Evolutionary conservation across 2,888 invertebrate species (phyloP).

Genomic region (Apamea crenata): DNA sequence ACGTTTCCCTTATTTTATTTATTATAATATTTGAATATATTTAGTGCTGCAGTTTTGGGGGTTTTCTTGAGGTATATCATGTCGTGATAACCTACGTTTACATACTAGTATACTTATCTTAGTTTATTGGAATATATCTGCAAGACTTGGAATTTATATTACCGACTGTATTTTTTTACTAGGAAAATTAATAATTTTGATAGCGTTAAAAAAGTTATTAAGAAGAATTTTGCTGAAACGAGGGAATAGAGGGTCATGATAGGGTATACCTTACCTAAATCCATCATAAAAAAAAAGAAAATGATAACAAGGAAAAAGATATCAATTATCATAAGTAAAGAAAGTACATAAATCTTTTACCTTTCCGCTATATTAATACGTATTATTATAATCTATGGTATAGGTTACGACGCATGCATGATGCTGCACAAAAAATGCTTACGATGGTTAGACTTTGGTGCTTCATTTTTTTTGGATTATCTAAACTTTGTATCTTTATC

Average conservation of each 20-base stretch:
- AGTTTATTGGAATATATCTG: background rate
- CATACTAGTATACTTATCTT: conserved; percentile 1
- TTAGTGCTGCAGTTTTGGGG: background rate
- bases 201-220: too few relatives aligned
- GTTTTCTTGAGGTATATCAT: conserved; percentile 1
- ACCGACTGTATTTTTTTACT: background rate
- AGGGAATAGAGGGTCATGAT: too few relatives aligned
- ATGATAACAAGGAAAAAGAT: too few relatives aligned
- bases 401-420: background rate
- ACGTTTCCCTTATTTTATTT: background rate
- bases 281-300: too few relatives aligned
- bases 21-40: background rate
- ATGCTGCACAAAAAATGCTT: background rate
- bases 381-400: background rate
- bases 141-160: background rate
- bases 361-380: background rate
- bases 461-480: background rate
- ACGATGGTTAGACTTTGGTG: background rate
- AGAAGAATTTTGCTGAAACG: too few relatives aligned
- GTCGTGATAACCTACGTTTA: conserved; percentile 1
- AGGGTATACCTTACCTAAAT: too few relatives aligned
- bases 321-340: too few relatives aligned
- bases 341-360: background rate
- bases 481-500: background rate
- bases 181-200: background rate